Base-by-base conservation (phyloP, 2,888 invertebrate genomes). In the Pristionchus maxplancki region DNA sequence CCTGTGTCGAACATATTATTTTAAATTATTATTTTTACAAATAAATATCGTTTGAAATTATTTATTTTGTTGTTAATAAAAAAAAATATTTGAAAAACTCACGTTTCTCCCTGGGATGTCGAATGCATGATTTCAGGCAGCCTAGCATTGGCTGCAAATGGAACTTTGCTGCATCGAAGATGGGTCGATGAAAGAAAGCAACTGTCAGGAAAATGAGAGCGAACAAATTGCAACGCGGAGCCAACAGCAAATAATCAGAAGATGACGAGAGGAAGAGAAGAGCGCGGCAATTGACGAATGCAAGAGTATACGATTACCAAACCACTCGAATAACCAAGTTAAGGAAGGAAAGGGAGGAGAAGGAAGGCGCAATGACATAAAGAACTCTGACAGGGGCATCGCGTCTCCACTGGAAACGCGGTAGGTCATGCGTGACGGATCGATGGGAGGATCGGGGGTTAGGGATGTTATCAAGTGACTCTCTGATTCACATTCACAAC, bases 181-280 rank as follows among this genome's bases (percentile, higher is more conserved):
- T n/a, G 13, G 28, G 15, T 48, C 20, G 37, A 37, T 24, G 40
- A 40, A 74, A 74, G 20, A 17, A 58, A 37, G 44, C 37, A 78
- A 78, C n/a, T 34, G 71, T 34, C 71, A 15, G 44, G 3, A 44
- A 34, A 48, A 13, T 5, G n/a, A 44, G 31, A 28, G 44, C 31
- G 48, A 48, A n/a, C n/a, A 81, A n/a, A 28, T n/a, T 48, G 74
- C 74, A 74, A 6, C 74, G 37, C 28, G 31, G 44, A 40, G 81
- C 81, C n/a, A 28, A 81, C 44, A 50, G 44, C 48, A 81, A 81
- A 81, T 50, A 81, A 81, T 81, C 81, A 81, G 81, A 81, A 50
- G 48, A 44, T 5, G 74, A 37, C 5, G 78, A 31, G n/a, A 82
- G 9, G 50, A 6, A 82, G 53, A 53, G 58, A 34, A 28, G 48